Conservation (phyloP, 2,797 vertebrate species). For the Cynopterus sphinx region DNA sequence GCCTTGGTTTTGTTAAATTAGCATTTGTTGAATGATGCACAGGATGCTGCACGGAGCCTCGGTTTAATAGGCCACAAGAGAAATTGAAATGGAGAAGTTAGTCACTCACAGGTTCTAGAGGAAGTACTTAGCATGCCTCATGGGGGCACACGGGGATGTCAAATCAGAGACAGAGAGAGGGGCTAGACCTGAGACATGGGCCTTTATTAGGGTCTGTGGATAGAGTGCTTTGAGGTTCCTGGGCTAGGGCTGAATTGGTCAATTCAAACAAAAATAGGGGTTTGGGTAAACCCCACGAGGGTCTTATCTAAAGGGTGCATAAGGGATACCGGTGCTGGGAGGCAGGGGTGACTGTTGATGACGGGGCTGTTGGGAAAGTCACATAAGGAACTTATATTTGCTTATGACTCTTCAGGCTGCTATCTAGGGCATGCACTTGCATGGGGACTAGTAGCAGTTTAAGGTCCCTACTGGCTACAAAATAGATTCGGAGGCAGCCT, state of each 20-base stretch:
- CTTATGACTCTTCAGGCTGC: neutral
- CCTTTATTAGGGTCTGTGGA: neutral
- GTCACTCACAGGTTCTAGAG: neutral
- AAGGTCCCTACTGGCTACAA: neutral
- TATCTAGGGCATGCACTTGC: too few relatives aligned
- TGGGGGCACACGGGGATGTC: neutral
- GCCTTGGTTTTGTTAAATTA: neutral
- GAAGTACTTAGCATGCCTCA: fast-evolving
- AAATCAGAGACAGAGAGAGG: neutral
- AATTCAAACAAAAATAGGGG: neutral
- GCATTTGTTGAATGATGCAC: neutral
- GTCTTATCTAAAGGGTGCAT: neutral
- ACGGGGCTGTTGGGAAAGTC: neutral
- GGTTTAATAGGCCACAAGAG: neutral
- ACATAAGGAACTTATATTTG: neutral
- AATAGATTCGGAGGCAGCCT: neutral
- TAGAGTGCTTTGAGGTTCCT: neutral
- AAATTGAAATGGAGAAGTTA: neutral
- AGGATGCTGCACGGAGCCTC: neutral
- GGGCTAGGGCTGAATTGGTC: too few relatives aligned
- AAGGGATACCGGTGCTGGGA: neutral
- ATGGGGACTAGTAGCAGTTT: neutral
- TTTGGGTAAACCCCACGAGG: neutral
- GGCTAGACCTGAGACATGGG: neutral
- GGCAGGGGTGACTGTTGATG: neutral